Percentiles rank a stretch among this genome's conserved stretches.
phyloP scores from a whole-genome alignment of 2,888 invertebrate species.

The Heliconius cydno region DNA sequence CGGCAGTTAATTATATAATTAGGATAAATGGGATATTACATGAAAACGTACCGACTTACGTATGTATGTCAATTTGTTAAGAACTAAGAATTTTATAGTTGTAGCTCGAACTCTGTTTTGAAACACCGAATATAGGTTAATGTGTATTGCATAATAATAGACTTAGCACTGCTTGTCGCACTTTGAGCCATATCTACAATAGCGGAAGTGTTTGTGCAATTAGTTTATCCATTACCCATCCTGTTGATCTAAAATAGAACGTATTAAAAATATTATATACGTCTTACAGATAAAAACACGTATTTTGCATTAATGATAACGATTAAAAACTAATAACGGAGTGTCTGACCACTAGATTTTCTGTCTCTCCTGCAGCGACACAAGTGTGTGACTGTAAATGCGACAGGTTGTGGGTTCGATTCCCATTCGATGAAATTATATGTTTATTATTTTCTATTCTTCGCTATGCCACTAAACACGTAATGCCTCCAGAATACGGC shows the following conservation, averaged over 20 bases:
- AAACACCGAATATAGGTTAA: conserved; percentile 26
- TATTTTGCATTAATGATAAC: not conserved
- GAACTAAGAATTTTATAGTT: conserved; percentile 11
- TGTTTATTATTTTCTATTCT: no score
- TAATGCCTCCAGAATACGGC: no score
- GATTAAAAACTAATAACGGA: not conserved
- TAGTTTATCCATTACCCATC: conserved; percentile 6
- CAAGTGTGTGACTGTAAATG: no score
- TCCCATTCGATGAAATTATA: no score
- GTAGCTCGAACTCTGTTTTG: conserved; percentile 20
- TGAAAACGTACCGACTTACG: not conserved
- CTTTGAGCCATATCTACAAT: conserved; percentile 22
- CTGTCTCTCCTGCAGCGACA: no score
- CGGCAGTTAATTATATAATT: not conserved
- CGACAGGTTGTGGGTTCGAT: no score
- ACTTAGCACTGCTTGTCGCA: conserved; percentile 15
- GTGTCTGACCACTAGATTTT: not conserved
- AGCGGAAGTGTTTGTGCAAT: conserved; percentile 24
- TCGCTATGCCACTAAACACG: no score
- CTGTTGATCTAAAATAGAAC: conserved; percentile 10
- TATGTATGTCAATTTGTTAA: conserved; percentile 9
- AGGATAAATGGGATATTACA: not conserved
- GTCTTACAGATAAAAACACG: not conserved
- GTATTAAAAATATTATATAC: conserved; percentile 3
- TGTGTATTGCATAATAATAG: conserved; percentile 24